These are phyloP conservation scores for Mechanitis messenoides DNA, from an alignment of 2,888 invertebrate species.

Conservation along the genomic window DNA sequence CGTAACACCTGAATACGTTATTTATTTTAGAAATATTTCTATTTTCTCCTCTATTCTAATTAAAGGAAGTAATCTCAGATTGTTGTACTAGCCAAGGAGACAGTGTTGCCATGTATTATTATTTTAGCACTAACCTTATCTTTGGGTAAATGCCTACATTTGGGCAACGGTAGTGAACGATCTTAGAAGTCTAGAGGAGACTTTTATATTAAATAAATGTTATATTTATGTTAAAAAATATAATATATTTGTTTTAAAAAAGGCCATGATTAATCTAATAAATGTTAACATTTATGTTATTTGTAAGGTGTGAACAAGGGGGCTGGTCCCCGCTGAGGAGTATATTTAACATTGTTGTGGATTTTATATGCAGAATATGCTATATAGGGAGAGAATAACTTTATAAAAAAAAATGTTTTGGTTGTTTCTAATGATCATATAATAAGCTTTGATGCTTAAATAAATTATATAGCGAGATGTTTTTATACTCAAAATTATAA, in stretches of 20 bases:
- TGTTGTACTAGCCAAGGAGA: constrained; percentile 5
- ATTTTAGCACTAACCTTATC: constrained; percentile 13
- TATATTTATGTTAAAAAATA: constrained; percentile 3
- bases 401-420: neutral
- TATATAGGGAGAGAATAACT: constrained; percentile 43
- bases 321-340: constrained; percentile 66
- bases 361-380: constrained; percentile 59
- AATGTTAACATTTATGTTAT: constrained; percentile 21
- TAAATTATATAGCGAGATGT: constrained; percentile 1
- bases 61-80: constrained; percentile 18
- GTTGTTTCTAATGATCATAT: neutral
- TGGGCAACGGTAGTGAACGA: neutral
- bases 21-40: constrained; percentile 10
- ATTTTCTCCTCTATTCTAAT: constrained; percentile 14
- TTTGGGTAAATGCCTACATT: constrained; percentile 32
- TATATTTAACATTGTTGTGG: constrained; percentile 58
- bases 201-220: constrained; percentile 7
- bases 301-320: constrained; percentile 49
- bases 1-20: constrained; percentile 11
- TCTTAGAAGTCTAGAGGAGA: constrained; percentile 6
- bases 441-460: neutral
- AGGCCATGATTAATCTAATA: constrained; percentile 22
- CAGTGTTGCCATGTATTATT: constrained; percentile 6
- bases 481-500: neutral
- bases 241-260: constrained; percentile 26